Conservation (phyloP, 2,797 vertebrate genomes). For the Gouania willdenowi region DNA sequence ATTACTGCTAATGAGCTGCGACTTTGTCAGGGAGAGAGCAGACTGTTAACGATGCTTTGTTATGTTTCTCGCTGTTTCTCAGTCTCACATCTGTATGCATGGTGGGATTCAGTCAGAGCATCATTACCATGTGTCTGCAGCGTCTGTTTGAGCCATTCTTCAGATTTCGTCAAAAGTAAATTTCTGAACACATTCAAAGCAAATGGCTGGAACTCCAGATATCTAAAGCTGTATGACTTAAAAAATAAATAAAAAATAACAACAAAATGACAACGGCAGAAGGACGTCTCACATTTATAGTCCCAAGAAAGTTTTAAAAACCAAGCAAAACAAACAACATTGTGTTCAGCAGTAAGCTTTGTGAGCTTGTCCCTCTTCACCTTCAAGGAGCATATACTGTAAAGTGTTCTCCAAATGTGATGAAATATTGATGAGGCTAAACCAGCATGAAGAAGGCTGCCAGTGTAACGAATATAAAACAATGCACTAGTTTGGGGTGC, state of each 20-base stretch:
- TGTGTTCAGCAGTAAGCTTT: conserved; percentile 7
- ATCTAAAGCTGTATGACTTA: conserved; percentile 14
- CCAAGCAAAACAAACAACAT: conserved; percentile 13
- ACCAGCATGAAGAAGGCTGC: conserved; percentile 39
- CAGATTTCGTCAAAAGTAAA: conserved; percentile 21
- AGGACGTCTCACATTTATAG: no score
- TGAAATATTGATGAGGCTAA: conserved; percentile 54
- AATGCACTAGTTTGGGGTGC: no score
- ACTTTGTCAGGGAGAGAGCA: conserved; percentile 26
- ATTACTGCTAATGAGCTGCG: conserved; percentile 61
- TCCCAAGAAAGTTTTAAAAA: conserved; percentile 10
- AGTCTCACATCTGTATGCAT: conserved; percentile 7
- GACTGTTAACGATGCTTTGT: conserved; percentile 36
- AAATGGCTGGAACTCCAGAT: conserved; percentile 29
- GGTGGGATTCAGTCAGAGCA: conserved; percentile 4
- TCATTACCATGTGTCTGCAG: conserved; percentile 4
- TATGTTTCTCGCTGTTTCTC: conserved; percentile 11
- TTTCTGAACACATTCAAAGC: conserved; percentile 15
- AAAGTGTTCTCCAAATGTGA: conserved; percentile 41
- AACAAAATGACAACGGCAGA: conserved; percentile 1
- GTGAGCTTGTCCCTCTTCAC: conserved; percentile 40
- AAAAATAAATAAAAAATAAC: neutral
- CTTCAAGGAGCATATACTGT: conserved; percentile 20
- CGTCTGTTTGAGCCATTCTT: conserved; percentile 3
- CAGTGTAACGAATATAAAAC: no score